phyloP scores from a whole-genome alignment of 2,797 vertebrate genomes.

The Pseudocheirus occidentalis region DNA sequence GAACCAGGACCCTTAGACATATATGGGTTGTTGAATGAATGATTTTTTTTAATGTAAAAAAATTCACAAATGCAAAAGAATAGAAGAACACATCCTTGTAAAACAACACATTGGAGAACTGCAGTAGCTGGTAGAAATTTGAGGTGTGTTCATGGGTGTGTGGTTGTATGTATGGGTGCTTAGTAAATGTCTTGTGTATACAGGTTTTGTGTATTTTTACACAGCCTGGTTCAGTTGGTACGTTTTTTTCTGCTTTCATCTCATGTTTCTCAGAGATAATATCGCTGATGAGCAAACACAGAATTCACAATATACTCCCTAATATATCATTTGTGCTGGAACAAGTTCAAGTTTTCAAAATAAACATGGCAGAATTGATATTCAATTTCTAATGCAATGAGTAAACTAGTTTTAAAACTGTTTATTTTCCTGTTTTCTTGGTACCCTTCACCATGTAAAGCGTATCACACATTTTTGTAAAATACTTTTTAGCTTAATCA shows the following conservation, averaged over 20 bases:
- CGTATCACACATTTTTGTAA: not conserved
- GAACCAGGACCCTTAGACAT: not conserved
- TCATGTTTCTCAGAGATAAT: not conserved
- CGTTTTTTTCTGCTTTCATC: not conserved
- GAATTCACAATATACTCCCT: not conserved
- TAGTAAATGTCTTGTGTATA: not conserved
- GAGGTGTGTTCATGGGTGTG: not conserved
- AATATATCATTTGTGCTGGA: not conserved
- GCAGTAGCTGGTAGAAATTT: not conserved
- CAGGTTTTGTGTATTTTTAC: not conserved
- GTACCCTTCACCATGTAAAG: not conserved
- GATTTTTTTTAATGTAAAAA: not conserved
- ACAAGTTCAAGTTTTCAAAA: not conserved
- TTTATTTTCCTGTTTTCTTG: not conserved
- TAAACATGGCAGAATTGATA: not conserved
- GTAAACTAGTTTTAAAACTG: not conserved
- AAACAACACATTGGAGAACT: not conserved
- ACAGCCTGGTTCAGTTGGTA: not conserved
- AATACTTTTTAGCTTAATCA: not conserved
- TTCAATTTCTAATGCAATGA: slow-evolving; percentile 26
- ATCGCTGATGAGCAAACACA: not conserved
- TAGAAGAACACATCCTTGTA: not conserved
- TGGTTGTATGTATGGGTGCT: not conserved
- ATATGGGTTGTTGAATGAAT: not conserved
- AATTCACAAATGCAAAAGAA: not conserved